Evolutionary conservation across 2,888 invertebrate genomes (phyloP).

Genomic region (Chloromyia formosa): DNA sequence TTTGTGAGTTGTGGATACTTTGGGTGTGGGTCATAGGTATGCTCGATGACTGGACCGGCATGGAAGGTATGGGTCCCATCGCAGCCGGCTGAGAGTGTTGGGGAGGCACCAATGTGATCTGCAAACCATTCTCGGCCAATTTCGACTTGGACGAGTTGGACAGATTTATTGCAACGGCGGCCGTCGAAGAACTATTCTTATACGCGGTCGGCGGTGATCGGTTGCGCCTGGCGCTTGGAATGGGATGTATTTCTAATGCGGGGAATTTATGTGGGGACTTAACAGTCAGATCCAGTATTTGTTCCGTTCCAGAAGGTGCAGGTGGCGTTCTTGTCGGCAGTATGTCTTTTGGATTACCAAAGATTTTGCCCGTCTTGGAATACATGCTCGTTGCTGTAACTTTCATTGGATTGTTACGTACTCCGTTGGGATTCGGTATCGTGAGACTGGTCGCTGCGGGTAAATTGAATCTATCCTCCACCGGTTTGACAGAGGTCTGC

Average conservation of each 20-base stretch:
- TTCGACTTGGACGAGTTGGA: slow-evolving; percentile 45
- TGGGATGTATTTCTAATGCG: slow-evolving; percentile 46
- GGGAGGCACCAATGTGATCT: slow-evolving; percentile 51
- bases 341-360: slow-evolving; percentile 52
- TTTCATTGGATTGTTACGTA: slow-evolving; percentile 37
- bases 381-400: slow-evolving; percentile 50
- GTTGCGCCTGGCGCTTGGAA: slow-evolving; percentile 44
- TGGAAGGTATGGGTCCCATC: not conserved
- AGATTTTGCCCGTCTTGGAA: slow-evolving; percentile 49
- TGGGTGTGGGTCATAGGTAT: slow-evolving; percentile 47
- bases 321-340: slow-evolving; percentile 40
- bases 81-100: slow-evolving; percentile 17
- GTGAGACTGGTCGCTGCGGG: slow-evolving; percentile 45
- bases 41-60: not conserved
- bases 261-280: slow-evolving; percentile 46
- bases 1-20: slow-evolving; percentile 51
- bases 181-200: not conserved
- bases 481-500: slow-evolving; percentile 18
- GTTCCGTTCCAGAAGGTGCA: slow-evolving; percentile 8
- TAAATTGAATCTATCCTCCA: slow-evolving; percentile 41
- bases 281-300: slow-evolving; percentile 48
- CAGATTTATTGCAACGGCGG: slow-evolving; percentile 44
- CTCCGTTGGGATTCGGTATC: slow-evolving; percentile 32
- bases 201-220: slow-evolving; percentile 42
- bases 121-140: slow-evolving; percentile 47